Conservation (phyloP, 2,797 vertebrate species). For the Bovichtus variegatus region DNA sequence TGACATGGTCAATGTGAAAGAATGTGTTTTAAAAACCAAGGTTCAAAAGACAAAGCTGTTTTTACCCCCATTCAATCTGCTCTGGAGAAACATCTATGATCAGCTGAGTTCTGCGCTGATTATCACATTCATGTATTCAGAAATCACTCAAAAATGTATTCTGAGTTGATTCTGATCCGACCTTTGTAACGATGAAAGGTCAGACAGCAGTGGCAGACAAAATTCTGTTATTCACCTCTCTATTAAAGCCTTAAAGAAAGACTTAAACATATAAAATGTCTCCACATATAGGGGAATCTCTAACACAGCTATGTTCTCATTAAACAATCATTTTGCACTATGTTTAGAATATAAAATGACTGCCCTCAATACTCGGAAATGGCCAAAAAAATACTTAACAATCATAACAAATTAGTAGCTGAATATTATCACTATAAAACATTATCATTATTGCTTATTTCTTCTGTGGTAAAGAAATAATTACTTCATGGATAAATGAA, state of each 20-base stretch:
- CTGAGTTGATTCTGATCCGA: slow-evolving; percentile 8
- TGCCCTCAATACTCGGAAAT: slow-evolving; percentile 41
- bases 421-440: neutral
- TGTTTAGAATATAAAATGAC: slow-evolving; percentile 40
- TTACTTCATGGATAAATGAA: slow-evolving; percentile 5
- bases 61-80: slow-evolving; percentile 20
- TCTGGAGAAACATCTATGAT: slow-evolving; percentile 20
- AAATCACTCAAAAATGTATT: slow-evolving; percentile 18
- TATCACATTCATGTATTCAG: neutral
- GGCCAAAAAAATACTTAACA: slow-evolving; percentile 23
- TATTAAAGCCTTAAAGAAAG: slow-evolving; percentile 72
- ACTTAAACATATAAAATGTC: slow-evolving; percentile 31
- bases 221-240: slow-evolving; percentile 62
- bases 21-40: slow-evolving; percentile 61
- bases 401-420: slow-evolving; percentile 2
- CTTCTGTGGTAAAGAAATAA: slow-evolving; percentile 10
- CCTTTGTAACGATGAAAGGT: slow-evolving; percentile 1
- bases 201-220: slow-evolving; percentile 22
- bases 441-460: slow-evolving; percentile 12
- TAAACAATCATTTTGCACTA: slow-evolving; percentile 66
- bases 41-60: slow-evolving; percentile 42
- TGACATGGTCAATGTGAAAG: slow-evolving; percentile 32
- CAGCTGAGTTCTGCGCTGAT: slow-evolving; percentile 29
- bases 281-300: slow-evolving; percentile 28
- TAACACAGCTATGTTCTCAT: slow-evolving; percentile 37